Conservation (phyloP, 1,140 invertebrate genomes). For the Prorops nasuta region DNA sequence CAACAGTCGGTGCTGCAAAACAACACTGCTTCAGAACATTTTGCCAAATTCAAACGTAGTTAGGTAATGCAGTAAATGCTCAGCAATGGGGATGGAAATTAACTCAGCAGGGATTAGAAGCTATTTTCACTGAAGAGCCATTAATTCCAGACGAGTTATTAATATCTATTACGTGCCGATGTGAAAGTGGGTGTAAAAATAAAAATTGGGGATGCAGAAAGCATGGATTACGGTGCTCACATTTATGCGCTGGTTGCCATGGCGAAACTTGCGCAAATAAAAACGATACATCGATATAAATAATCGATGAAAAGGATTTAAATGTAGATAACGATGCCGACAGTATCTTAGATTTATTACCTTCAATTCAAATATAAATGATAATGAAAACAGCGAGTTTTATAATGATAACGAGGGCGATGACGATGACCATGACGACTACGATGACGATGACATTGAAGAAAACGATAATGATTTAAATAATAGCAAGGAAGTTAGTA, state of each 20-base stretch:
- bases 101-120: background rate
- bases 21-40: background rate
- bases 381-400: too few relatives aligned
- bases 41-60: background rate
- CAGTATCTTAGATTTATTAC: background rate
- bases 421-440: too few relatives aligned
- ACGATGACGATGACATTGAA: too few relatives aligned
- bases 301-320: background rate
- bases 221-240: background rate
- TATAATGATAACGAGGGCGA: too few relatives aligned
- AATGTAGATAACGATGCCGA: background rate
- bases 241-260: too few relatives aligned
- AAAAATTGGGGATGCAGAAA: background rate
- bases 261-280: background rate
- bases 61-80: background rate
- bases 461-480: too few relatives aligned
- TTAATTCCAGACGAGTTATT: background rate
- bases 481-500: too few relatives aligned
- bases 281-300: background rate
- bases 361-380: too few relatives aligned
- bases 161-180: background rate
- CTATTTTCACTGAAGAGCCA: background rate
- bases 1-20: background rate
- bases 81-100: background rate
- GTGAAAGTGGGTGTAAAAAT: background rate